These are phyloP conservation scores for Lasioglossum zephyrum DNA, from an alignment of 2,888 invertebrate genomes.

Conservation along the genomic window DNA sequence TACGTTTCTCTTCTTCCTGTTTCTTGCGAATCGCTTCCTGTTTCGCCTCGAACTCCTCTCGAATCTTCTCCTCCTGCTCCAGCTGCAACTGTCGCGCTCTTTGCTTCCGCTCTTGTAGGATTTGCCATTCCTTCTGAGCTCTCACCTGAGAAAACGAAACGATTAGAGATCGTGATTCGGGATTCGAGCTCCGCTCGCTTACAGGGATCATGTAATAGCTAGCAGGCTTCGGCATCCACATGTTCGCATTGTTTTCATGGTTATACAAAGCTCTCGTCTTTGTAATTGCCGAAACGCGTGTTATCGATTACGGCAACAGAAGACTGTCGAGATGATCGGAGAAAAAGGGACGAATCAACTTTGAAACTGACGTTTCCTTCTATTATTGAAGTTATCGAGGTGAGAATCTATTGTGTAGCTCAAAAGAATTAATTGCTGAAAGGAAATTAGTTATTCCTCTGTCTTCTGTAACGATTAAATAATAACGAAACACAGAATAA, in stretches of 20 bases:
- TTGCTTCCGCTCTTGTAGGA: constrained; percentile 86
- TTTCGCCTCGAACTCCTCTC: constrained; percentile 89
- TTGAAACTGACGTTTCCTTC: not conserved
- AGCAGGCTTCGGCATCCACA: constrained; percentile 56
- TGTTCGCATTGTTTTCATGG: constrained; percentile 27
- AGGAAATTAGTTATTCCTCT: too few relatives aligned
- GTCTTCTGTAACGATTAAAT: too few relatives aligned
- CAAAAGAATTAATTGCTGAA: too few relatives aligned
- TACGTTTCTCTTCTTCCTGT: constrained; percentile 86
- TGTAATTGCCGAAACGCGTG: constrained; percentile 3
- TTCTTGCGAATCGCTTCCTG: constrained; percentile 86
- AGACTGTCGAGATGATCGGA: not conserved
- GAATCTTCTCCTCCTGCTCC: constrained; percentile 87
- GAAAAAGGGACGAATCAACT: not conserved
- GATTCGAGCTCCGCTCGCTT: not conserved
- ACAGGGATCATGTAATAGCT: constrained; percentile 37
- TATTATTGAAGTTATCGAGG: not conserved
- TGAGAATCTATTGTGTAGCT: too few relatives aligned
- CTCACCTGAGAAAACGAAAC: constrained; percentile 74
- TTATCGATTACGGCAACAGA: constrained; percentile 43
- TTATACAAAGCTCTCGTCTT: constrained; percentile 3
- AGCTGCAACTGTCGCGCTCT: constrained; percentile 86
- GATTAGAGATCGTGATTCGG: not conserved
- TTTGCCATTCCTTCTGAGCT: constrained; percentile 88
- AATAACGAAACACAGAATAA: too few relatives aligned